Percentiles rank a stretch among this genome's conserved stretches.
These are phyloP conservation scores for Rhinogobio ventralis DNA, from an alignment of 2,797 vertebrate genomes.

Conservation along the genomic window DNA sequence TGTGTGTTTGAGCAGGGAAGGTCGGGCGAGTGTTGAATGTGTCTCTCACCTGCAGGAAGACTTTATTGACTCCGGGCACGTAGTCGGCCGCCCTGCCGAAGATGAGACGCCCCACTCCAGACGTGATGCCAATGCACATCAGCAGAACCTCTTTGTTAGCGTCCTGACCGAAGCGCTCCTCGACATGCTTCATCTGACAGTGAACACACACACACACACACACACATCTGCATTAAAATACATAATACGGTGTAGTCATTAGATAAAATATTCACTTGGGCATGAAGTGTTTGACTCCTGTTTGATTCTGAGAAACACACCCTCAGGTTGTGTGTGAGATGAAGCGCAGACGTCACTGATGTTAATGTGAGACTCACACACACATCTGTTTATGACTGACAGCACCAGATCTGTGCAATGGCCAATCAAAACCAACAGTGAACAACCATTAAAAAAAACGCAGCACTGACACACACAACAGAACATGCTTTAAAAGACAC, in stretches of 20 bases:
- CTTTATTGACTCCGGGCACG: conserved; percentile 89
- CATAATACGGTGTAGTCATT: background rate
- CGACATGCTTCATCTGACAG: conserved; percentile 89
- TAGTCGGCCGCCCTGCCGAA: conserved; percentile 92
- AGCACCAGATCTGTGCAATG: no score
- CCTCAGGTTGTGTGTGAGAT: no score
- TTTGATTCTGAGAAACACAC: no score
- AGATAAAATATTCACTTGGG: background rate
- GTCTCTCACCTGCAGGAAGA: conserved; percentile 89
- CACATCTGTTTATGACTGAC: no score
- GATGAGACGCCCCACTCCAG: conserved; percentile 88
- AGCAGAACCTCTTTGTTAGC: conserved; percentile 88
- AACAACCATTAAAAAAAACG: fast-evolving
- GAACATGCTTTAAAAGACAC: no score
- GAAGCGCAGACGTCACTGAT: no score
- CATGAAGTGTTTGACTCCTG: no score
- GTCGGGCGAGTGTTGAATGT: background rate
- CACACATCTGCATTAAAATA: background rate
- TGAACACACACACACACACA: conserved; percentile 22
- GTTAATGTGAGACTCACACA: no score
- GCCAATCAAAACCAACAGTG: no score
- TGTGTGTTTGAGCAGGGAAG: no score
- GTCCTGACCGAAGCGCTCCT: conserved; percentile 79
- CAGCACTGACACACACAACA: background rate
- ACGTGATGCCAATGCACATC: conserved; percentile 93